Conservation (phyloP, 1,140 invertebrate genomes). For the Oryctes rhinoceros region DNA sequence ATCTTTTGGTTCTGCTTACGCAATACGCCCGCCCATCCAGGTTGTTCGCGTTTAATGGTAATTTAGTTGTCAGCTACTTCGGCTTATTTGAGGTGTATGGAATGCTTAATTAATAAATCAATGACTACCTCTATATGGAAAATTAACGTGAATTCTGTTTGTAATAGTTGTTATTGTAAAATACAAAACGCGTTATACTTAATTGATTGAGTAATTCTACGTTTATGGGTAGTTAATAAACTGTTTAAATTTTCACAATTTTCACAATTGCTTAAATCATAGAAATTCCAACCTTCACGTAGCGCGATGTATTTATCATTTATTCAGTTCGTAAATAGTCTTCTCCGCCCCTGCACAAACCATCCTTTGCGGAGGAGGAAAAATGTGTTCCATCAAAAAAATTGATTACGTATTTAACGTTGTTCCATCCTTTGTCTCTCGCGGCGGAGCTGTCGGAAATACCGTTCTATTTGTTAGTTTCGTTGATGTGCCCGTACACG, state of each 20-base stretch:
- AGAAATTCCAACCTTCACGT: no score
- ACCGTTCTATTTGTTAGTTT: constrained; percentile 27
- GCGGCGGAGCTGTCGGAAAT: neutral
- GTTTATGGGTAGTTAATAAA: no score
- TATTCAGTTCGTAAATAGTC: no score
- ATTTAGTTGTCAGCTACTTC: constrained; percentile 7
- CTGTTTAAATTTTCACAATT: no score
- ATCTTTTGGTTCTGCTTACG: neutral
- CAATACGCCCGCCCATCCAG: neutral
- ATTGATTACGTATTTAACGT: constrained; percentile 35
- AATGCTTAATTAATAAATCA: neutral
- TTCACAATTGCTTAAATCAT: no score
- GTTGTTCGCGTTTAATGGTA: neutral
- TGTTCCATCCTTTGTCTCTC: neutral
- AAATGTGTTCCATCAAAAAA: constrained; percentile 31
- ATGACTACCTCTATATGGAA: neutral
- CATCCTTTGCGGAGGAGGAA: neutral
- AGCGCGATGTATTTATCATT: no score
- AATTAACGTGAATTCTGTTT: no score
- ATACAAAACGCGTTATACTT: no score
- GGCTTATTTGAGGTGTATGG: neutral
- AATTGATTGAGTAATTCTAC: neutral
- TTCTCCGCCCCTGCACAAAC: no score
- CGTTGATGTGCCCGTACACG: neutral
- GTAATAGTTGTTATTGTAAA: no score